Evolutionary conservation across 2,797 vertebrate species (phyloP).

Genomic region (Centroberyx gerrardi): DNA sequence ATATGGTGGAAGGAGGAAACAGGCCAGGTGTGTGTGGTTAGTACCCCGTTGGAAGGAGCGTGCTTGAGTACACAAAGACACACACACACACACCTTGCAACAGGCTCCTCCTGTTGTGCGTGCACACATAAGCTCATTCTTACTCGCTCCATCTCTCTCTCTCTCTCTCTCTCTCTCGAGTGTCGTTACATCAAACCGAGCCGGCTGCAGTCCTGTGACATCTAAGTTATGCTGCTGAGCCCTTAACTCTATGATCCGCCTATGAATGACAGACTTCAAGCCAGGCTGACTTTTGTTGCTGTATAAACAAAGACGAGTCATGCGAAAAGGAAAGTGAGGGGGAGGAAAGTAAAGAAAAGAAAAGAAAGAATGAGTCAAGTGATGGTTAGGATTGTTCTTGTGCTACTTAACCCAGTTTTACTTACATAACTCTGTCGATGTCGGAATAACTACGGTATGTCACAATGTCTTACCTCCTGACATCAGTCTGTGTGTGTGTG

Average conservation of each 20-base stretch:
- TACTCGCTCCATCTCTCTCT: neutral
- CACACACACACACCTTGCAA: constrained; percentile 34
- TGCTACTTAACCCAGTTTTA: constrained; percentile 58
- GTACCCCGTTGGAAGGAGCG: constrained; percentile 69
- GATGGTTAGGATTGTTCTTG: constrained; percentile 55
- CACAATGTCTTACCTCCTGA: constrained; percentile 48
- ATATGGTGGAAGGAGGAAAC: constrained; percentile 82
- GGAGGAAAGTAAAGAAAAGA: constrained; percentile 21
- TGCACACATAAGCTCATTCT: constrained; percentile 23
- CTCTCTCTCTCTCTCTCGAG: neutral
- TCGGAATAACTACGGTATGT: constrained; percentile 43
- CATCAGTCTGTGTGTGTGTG: constrained; percentile 25
- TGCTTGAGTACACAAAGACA: constrained; percentile 64
- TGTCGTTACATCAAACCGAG: constrained; percentile 52
- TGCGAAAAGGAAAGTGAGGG: constrained; percentile 61
- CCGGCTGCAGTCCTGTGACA: constrained; percentile 56
- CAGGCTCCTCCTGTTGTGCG: constrained; percentile 35
- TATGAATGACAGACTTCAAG: constrained; percentile 59
- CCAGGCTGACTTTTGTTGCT: constrained; percentile 66
- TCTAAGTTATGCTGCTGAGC: constrained; percentile 56
- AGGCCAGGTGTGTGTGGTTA: constrained; percentile 80
- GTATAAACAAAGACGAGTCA: constrained; percentile 78
- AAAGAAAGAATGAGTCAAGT: constrained; percentile 62
- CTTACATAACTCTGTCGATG: constrained; percentile 42
- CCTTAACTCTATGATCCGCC: constrained; percentile 59